Conservation (phyloP, 1,140 invertebrate species). For the Pollicipes pollicipes region DNA sequence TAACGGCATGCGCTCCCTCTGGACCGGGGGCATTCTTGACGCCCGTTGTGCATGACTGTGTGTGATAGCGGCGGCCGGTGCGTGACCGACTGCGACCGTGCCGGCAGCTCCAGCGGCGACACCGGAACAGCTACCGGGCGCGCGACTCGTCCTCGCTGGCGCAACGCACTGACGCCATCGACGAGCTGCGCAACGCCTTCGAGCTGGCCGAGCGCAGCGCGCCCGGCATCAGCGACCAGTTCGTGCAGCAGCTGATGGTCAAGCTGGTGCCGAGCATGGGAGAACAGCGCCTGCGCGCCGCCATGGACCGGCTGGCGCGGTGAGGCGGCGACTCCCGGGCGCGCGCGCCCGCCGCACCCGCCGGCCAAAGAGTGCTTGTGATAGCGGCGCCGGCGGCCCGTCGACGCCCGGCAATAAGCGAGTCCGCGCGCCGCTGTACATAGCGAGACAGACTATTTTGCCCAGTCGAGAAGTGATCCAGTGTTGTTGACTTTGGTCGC, state of each 20-base stretch:
- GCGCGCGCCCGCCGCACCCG: too few species aligned
- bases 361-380: background rate
- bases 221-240: slow-evolving; percentile 53
- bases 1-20: too few species aligned
- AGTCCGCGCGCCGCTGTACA: background rate
- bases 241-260: slow-evolving; percentile 13
- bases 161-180: slow-evolving; percentile 44
- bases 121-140: slow-evolving; percentile 32
- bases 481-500: background rate
- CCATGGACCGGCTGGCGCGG: slow-evolving; percentile 15
- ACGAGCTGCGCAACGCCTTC: slow-evolving; percentile 62
- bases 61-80: too few species aligned
- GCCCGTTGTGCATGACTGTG: too few species aligned
- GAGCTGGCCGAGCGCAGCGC: slow-evolving; percentile 60
- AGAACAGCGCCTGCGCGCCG: slow-evolving; percentile 12
- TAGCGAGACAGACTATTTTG: background rate
- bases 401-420: too few species aligned
- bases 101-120: slow-evolving; percentile 26
- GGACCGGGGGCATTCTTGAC: too few species aligned
- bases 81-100: background rate
- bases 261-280: slow-evolving; percentile 15
- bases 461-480: background rate
- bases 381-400: background rate
- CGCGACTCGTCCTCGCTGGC: slow-evolving; percentile 24
- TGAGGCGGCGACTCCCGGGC: slow-evolving; percentile 8